Evolutionary conservation across 2,797 vertebrate genomes (phyloP), one percentile per base, ranked within the genome.

Genomic region (Sardinella longiceps): DNA sequence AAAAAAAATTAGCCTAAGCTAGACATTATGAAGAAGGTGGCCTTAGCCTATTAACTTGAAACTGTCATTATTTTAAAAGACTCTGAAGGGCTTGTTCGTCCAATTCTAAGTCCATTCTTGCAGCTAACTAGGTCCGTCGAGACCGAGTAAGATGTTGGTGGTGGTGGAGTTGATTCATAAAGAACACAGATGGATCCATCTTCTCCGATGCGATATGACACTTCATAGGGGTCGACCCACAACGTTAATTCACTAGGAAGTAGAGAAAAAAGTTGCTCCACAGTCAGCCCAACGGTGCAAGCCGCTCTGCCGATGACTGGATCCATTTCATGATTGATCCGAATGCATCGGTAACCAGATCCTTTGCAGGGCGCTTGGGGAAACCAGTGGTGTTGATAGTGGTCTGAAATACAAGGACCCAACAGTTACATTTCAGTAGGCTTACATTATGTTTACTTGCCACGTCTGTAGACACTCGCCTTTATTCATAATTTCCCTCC

Each of bases 281-380:
- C 91, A 87, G 87, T 92, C 82, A 95, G 92, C 85, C 95, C 94
- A 33, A 94, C 92, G 82, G 89, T 88, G 60, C 86, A 88, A 6
- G 93, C 94, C 4, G 94, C 94, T 85, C 90, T 93, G 20, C 90
- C 92, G 88, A 95, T 91, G 90, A 95, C 90, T 14, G 94, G 94
- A 88, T 95, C 94, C 93, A 95, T 95, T 91, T 93, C 92, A 90
- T 93, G 94, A 91, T 95, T 94, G 92, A 95, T 95, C 86, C 94
- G 87, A 84, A 95, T 89, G 89, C 95, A 95, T 82, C 94, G 93
- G 89, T 95, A 95, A 18, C 92, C 95, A 2, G 95, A 96, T 60
- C 94, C 94, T 90, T 88, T 93, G 88, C 92, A 94, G 82, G 95
- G 94, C 88, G 87, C 84, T 86, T 91, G 88, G 28, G 94, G 95